A percentile compares a stretch with the other conserved stretches of the same genome.
phyloP scores from a whole-genome alignment of 2,888 invertebrate genomes.

The Plemyria rubiginata region DNA sequence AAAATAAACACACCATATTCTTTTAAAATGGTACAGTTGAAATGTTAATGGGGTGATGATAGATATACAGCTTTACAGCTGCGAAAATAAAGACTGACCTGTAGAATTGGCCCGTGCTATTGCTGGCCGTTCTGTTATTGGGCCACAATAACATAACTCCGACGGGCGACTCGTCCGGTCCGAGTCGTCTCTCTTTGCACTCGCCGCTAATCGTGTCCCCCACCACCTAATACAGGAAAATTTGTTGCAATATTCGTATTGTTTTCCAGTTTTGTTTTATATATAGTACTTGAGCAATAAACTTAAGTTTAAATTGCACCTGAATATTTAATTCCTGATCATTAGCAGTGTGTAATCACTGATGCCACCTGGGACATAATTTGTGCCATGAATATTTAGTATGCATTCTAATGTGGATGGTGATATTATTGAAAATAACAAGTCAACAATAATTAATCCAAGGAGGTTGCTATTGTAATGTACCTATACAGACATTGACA shows the following conservation, averaged over 20 bases:
- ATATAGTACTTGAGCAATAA: constrained; percentile 15
- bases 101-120: constrained; percentile 77
- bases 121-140: constrained; percentile 76
- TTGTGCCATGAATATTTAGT: constrained; percentile 19
- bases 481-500: too few relatives aligned
- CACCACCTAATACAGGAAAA: constrained; percentile 84
- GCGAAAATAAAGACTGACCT: constrained; percentile 55
- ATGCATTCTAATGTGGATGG: constrained; percentile 7
- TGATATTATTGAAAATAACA: constrained; percentile 1
- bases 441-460: neutral
- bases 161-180: constrained; percentile 91
- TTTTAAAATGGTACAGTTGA: constrained; percentile 9
- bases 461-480: too few relatives aligned
- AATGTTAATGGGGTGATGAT: constrained; percentile 21
- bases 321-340: constrained; percentile 6
- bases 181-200: constrained; percentile 95
- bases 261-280: constrained; percentile 23
- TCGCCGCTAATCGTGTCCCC: constrained; percentile 94
- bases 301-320: constrained; percentile 9
- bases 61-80: constrained; percentile 18
- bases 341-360: constrained; percentile 4
- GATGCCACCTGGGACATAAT: constrained; percentile 15
- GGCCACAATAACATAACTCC: constrained; percentile 94
- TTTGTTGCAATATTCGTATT: constrained; percentile 15
- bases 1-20: constrained; percentile 26